Conservation (phyloP, 2,888 invertebrate species). For the Meteorus cinctellus region DNA sequence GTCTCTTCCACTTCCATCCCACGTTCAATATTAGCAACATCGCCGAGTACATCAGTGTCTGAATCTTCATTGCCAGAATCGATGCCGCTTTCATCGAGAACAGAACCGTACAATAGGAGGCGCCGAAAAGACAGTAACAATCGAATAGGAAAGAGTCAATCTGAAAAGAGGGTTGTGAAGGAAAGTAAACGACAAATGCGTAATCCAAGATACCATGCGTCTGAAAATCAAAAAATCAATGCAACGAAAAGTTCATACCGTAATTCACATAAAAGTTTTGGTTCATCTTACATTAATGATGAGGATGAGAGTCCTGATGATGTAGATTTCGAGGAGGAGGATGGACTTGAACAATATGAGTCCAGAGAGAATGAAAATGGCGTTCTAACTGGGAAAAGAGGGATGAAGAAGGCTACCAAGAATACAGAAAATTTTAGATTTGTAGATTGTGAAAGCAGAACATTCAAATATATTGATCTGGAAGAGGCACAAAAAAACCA, state of each 20-base stretch:
- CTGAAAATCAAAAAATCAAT: constrained; percentile 15
- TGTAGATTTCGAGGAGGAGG: constrained; percentile 38
- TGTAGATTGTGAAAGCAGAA: background rate
- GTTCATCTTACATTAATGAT: constrained; percentile 38
- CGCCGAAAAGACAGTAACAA: background rate
- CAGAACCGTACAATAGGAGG: background rate
- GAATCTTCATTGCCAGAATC: constrained; percentile 30
- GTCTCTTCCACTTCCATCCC: constrained; percentile 28
- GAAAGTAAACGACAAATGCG: background rate
- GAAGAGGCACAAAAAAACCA: constrained; percentile 63
- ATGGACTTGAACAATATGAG: constrained; percentile 44
- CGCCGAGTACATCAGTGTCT: constrained; percentile 23
- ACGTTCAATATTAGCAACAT: constrained; percentile 31
- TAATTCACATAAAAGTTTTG: constrained; percentile 22
- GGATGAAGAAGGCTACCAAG: constrained; percentile 48
- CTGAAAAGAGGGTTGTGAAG: background rate
- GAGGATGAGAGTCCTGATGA: constrained; percentile 51
- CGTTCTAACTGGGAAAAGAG: constrained; percentile 46
- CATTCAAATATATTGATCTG: constrained; percentile 54
- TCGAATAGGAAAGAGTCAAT: background rate
- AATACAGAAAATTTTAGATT: constrained; percentile 41
- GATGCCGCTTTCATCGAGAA: constrained; percentile 20
- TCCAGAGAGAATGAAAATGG: constrained; percentile 50
- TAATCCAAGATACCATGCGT: background rate
- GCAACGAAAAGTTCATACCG: constrained; percentile 15